A percentile compares a stretch with the other conserved stretches of the same genome.
Evolutionary conservation across 2,797 vertebrate species (phyloP).

Genomic region (Aldrovandia affinis): DNA sequence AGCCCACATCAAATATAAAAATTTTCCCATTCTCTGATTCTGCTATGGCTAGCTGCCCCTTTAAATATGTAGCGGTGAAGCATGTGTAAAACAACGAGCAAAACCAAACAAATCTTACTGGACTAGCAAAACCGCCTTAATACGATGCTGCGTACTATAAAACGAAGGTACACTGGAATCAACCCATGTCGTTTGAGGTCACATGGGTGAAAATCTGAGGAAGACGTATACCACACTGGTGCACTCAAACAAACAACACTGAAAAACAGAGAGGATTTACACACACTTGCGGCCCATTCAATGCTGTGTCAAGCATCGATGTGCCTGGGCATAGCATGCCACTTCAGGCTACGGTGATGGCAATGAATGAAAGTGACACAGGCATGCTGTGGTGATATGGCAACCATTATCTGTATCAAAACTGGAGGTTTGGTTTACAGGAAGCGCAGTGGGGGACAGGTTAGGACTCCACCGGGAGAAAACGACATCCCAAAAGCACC

Average conservation of each 20-base stretch:
- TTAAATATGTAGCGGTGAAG: no score
- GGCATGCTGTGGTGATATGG: background rate
- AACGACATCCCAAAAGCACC: background rate
- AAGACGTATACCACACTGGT: conserved; percentile 39
- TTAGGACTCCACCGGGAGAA: background rate
- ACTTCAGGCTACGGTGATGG: background rate
- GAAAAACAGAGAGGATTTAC: background rate
- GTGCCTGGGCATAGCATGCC: background rate
- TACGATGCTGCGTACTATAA: no score
- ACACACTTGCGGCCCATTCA: background rate
- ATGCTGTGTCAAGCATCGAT: background rate
- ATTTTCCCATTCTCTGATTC: no score
- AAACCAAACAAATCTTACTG: no score
- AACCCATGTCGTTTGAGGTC: conserved; percentile 42
- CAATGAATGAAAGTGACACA: background rate
- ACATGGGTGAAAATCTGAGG: background rate
- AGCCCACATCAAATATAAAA: no score
- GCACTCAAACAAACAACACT: conserved; percentile 32
- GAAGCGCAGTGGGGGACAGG: background rate
- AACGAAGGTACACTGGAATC: no score
- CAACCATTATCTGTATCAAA: background rate
- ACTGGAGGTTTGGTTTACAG: background rate
- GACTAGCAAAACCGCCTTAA: no score
- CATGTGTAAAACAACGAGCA: no score
- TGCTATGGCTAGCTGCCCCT: no score